Conservation (phyloP, 2,888 invertebrate genomes). For the Escarpia spicata region DNA sequence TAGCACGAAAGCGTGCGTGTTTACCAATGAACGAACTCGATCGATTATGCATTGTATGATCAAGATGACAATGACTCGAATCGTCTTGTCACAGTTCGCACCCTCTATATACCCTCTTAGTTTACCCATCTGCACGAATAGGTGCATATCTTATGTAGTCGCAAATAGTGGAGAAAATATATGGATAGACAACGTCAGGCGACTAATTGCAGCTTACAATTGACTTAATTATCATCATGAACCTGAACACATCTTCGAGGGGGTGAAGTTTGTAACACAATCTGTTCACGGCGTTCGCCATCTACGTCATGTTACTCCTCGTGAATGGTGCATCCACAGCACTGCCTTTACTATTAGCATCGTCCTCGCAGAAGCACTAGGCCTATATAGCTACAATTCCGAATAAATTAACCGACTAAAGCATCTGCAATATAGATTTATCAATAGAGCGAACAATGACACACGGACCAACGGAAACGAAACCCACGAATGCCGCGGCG, state of each 20-base stretch:
- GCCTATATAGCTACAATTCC: background rate
- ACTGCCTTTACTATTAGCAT: background rate
- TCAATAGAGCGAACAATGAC: background rate
- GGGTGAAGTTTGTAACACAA: background rate
- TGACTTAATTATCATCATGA: background rate
- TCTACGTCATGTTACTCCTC: background rate
- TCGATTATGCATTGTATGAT: background rate
- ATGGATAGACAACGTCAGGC: no score
- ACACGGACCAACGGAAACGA: background rate
- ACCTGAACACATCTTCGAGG: background rate
- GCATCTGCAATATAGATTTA: background rate
- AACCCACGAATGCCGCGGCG: background rate
- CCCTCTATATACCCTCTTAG: background rate
- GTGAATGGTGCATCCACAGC: background rate
- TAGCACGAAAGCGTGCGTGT: background rate
- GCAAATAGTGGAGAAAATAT: no score
- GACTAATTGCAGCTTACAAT: no score
- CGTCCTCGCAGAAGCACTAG: background rate
- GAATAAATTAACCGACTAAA: background rate
- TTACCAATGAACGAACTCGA: background rate
- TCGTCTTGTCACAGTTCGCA: background rate
- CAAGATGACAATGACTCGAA: background rate
- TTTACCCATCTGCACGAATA: no score
- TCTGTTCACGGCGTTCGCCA: background rate
- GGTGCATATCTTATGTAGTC: no score